Evolutionary conservation across 1,140 invertebrate species (phyloP).

Genomic region (Cyclina sinensis): DNA sequence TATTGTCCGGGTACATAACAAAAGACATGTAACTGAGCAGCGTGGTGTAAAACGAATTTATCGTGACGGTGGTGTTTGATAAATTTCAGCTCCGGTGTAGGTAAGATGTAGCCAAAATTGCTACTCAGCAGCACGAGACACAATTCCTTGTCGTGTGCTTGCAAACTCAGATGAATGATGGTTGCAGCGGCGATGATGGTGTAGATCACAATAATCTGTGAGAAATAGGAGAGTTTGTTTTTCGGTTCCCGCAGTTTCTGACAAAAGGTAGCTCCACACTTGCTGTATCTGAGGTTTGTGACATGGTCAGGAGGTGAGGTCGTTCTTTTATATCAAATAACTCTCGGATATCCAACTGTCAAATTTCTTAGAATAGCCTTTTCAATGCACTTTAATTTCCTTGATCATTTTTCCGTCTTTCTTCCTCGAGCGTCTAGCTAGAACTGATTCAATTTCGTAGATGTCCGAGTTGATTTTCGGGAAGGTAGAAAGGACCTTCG

Average conservation of each 20-base stretch:
- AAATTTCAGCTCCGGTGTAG: background rate
- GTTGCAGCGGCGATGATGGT: background rate
- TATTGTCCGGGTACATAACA: background rate
- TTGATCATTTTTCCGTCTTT: too few relatives aligned
- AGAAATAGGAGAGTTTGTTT: background rate
- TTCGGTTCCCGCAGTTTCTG: too few relatives aligned
- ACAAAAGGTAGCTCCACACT: too few relatives aligned
- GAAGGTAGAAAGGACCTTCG: too few relatives aligned
- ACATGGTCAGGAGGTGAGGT: too few relatives aligned
- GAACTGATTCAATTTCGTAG: background rate
- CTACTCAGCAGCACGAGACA: background rate
- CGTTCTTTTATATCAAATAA: background rate
- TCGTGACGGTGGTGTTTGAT: background rate
- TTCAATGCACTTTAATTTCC: too few relatives aligned
- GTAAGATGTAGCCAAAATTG: background rate
- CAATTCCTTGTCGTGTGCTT: background rate
- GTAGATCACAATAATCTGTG: background rate
- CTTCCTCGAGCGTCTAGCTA: background rate
- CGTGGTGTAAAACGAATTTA: background rate
- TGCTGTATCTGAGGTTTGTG: too few relatives aligned
- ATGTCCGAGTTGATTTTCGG: conserved; percentile 7
- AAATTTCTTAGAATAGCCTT: background rate
- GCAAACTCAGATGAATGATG: background rate
- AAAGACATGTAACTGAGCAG: background rate
- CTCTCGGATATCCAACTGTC: background rate